Conservation (phyloP, 1,140 invertebrate genomes). For the Adoxophyes honmai region DNA sequence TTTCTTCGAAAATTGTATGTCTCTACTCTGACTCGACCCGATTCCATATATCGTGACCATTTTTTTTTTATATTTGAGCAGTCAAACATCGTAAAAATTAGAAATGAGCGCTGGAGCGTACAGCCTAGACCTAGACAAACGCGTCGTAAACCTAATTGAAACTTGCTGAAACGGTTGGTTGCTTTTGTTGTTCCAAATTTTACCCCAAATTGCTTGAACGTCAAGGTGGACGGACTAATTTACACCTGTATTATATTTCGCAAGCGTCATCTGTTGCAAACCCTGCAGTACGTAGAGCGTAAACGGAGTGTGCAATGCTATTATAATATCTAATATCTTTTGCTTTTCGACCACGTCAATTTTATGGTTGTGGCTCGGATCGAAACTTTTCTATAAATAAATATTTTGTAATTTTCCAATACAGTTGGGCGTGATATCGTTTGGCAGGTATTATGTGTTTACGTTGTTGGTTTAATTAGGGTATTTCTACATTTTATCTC, state of each 20-base stretch:
- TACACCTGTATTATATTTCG: constrained; percentile 12
- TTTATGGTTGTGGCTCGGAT: background rate
- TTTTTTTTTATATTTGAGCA: no score
- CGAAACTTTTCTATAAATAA: background rate
- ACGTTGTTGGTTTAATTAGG: no score
- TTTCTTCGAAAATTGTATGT: no score
- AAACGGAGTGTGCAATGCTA: background rate
- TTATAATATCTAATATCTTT: background rate
- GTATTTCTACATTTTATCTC: no score
- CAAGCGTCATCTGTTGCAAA: constrained; percentile 12
- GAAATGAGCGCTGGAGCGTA: no score
- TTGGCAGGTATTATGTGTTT: no score
- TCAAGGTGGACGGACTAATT: constrained; percentile 7
- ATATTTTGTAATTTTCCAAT: background rate
- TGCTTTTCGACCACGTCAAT: background rate
- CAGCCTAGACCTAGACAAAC: no score
- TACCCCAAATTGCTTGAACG: constrained; percentile 4
- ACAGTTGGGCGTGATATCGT: no score
- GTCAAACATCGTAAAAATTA: no score
- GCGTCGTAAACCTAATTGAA: no score
- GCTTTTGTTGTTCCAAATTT: background rate
- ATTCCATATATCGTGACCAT: no score
- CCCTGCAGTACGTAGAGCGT: constrained; percentile 7
- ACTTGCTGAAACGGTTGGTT: background rate
- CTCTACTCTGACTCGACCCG: no score